Evolutionary conservation across 1,140 invertebrate genomes (phyloP), one percentile per base, ranked within the genome.

Genomic region (Zaprionus capensis): DNA sequence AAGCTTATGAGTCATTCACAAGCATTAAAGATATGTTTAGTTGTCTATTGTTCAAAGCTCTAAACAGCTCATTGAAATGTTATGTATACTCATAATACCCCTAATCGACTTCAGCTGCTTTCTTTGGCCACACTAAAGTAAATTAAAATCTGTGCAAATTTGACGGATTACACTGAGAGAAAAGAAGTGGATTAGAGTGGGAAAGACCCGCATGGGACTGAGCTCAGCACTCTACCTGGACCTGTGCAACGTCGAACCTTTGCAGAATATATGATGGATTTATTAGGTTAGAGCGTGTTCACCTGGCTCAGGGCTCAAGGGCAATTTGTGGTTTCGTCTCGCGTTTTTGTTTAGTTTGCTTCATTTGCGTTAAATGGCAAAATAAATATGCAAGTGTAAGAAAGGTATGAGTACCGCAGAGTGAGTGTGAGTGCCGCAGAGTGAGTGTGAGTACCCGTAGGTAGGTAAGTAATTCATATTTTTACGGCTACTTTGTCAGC

Each of bases 401-500:
- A 12, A 59, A 31, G 20, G 57, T 22, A 22, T 31, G n/a, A 51
- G 46, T 51, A 20, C 12, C 5, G 1, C 14, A 36, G 63, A 53
- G 34, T 2, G 36, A 9, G 31, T 22, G 26, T 41, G 31, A 11
- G 24, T 24, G 4, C 12, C 41, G 26, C 26, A 28, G 61, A 28
- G 49, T 55, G 26, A 9, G 44, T 46, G 34, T 66, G 65, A 65
- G 72, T 77, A 41, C 34, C 53, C 51, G 66, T 76, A 66, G 75
- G 73, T 74, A 76, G 63, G 55, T 82, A 81, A 79, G 74, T 81
- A 80, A 81, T 81, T 76, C 71, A 81, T 81, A 90, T 88, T 88
- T 88, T 88, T 88, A 88, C 87, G 85, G 84, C 81, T 87, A 88
- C 84, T 88, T 88, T 88, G 84, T 88, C 84, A 88, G 85, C 84